These are phyloP conservation scores for Perca fluviatilis DNA, from an alignment of 2,113 vertebrate genomes.

Conservation along the genomic window DNA sequence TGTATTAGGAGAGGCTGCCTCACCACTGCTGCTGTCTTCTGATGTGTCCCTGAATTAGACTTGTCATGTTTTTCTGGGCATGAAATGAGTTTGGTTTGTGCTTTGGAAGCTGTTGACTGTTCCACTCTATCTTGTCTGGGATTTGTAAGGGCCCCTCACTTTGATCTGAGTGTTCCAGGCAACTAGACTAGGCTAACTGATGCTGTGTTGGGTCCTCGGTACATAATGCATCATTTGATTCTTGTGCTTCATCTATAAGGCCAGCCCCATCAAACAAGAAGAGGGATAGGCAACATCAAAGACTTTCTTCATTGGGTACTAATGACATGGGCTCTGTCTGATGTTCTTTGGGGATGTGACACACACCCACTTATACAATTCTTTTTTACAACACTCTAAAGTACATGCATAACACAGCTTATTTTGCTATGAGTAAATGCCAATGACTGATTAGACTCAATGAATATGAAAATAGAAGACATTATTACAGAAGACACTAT, in stretches of 20 bases:
- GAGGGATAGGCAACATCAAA: slow-evolving; percentile 71
- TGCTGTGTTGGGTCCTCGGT: slow-evolving; percentile 50
- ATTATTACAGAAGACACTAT: too few relatives aligned
- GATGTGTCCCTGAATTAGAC: slow-evolving; percentile 37
- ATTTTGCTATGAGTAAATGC: slow-evolving; percentile 28
- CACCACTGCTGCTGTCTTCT: slow-evolving; percentile 2
- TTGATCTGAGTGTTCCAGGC: slow-evolving; percentile 64
- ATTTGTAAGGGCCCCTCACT: slow-evolving; percentile 53
- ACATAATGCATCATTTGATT: slow-evolving; percentile 74
- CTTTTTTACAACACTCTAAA: background rate
- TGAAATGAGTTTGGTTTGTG: slow-evolving; percentile 37
- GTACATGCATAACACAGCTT: slow-evolving; percentile 19
- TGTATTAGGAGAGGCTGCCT: slow-evolving; percentile 17
- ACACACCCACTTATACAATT: slow-evolving; percentile 52
- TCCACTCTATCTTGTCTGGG: slow-evolving; percentile 42
- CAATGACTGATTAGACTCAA: slow-evolving; percentile 29
- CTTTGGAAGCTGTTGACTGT: slow-evolving; percentile 43
- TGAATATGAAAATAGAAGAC: slow-evolving; percentile 17
- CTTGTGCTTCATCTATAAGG: slow-evolving; percentile 70
- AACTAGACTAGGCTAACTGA: slow-evolving; percentile 53
- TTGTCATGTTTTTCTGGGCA: slow-evolving; percentile 16
- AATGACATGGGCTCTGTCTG: slow-evolving; percentile 68
- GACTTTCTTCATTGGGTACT: slow-evolving; percentile 59
- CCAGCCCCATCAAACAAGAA: slow-evolving; percentile 75
- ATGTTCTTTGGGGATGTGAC: slow-evolving; percentile 30